Percentiles rank a stretch among this genome's conserved stretches.
phyloP scores from a whole-genome alignment of 92 coral and sea anemone species.

The Parazoanthus swiftii region DNA sequence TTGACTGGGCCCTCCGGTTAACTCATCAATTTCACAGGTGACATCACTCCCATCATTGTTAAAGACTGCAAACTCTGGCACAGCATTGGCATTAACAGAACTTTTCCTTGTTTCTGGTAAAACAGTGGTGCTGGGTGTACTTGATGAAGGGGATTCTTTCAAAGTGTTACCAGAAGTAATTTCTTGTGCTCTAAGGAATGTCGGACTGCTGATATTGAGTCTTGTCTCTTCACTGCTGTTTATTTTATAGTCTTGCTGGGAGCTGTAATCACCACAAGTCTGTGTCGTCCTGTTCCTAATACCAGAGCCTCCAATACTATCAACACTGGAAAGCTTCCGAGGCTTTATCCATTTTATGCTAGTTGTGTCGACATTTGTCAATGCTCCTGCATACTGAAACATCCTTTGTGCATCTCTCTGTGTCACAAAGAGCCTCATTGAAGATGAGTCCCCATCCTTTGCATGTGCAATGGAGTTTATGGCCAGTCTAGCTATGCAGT shows the following conservation, averaged over 20 bases:
- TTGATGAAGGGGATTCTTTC: neutral
- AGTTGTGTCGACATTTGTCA: conserved; percentile 53
- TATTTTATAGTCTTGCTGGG: neutral
- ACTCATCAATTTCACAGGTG: no score
- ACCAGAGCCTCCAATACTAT: neutral
- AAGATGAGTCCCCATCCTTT: conserved; percentile 13
- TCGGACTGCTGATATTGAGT: neutral
- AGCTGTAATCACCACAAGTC: neutral
- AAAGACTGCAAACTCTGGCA: neutral
- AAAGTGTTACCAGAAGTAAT: neutral
- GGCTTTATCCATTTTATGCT: conserved; percentile 60
- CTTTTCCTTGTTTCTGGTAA: neutral
- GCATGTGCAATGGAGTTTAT: conserved; percentile 40
- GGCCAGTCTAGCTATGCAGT: conserved; percentile 30
- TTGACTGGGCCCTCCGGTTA: neutral
- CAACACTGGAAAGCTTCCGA: conserved; percentile 40
- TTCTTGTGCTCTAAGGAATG: neutral
- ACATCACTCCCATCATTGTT: neutral
- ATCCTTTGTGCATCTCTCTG: conserved; percentile 69
- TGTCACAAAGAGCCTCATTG: conserved; percentile 43
- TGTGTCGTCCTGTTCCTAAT: neutral
- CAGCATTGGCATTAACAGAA: neutral
- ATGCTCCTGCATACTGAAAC: conserved; percentile 64
- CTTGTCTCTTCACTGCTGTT: neutral
- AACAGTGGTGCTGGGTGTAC: neutral